phyloP scores from a whole-genome alignment of 2,888 invertebrate species.

The Luperina testacea region DNA sequence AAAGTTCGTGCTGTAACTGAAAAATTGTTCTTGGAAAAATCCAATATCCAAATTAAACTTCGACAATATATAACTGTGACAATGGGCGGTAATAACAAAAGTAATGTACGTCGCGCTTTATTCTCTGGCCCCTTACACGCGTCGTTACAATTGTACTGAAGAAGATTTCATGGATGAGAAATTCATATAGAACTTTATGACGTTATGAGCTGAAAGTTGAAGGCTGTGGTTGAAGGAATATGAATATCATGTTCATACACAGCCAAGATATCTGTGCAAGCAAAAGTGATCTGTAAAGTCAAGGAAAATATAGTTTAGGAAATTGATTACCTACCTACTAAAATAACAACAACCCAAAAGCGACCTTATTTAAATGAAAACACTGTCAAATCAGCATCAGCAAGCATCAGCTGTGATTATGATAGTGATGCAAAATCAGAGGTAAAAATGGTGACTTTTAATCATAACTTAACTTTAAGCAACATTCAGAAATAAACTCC shows the following conservation, averaged over 20 bases:
- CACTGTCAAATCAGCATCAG: no score
- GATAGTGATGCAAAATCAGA: no score
- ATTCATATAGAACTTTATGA: slow-evolving; percentile 19
- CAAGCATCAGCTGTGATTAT: no score
- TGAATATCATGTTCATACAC: neutral
- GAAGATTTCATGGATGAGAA: slow-evolving; percentile 26
- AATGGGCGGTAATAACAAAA: slow-evolving; percentile 47
- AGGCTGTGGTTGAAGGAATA: neutral
- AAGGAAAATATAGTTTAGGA: no score
- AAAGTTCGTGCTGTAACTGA: neutral
- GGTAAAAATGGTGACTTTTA: no score
- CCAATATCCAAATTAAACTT: slow-evolving; percentile 41
- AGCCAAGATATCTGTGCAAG: neutral
- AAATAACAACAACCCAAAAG: no score
- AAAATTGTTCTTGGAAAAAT: neutral
- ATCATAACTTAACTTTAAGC: no score
- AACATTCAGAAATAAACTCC: no score
- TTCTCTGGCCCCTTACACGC: slow-evolving; percentile 21
- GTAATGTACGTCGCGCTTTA: slow-evolving; percentile 26
- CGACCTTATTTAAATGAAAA: no score
- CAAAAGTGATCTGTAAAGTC: neutral
- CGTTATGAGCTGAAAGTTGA: slow-evolving; percentile 9
- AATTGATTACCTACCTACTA: no score
- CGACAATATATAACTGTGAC: slow-evolving; percentile 38
- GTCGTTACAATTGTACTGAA: slow-evolving; percentile 16